A percentile compares a stretch with the other conserved stretches of the same genome.
These are phyloP conservation scores for Sceloporus tristichus DNA, from an alignment of 2,113 vertebrate species.

Conservation along the genomic window DNA sequence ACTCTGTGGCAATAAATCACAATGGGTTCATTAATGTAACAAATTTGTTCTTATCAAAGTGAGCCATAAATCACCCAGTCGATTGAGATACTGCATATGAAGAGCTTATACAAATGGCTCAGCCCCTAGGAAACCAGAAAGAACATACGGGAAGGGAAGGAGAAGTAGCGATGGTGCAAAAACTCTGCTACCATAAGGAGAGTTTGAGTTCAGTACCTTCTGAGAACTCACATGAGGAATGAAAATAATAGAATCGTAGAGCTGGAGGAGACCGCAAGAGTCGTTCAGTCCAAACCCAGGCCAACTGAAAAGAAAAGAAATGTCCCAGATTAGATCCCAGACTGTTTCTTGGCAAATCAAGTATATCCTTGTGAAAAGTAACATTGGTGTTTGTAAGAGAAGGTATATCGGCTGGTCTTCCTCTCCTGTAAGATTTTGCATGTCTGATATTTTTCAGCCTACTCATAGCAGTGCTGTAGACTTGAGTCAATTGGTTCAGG, in stretches of 20 bases:
- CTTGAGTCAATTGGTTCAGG: no score
- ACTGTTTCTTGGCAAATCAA: background rate
- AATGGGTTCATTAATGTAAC: slow-evolving; percentile 8
- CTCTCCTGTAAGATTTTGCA: slow-evolving; percentile 32
- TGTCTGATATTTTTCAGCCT: background rate
- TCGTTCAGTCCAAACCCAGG: background rate
- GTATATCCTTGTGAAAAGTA: background rate
- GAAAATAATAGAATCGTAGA: background rate
- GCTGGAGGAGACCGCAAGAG: no score
- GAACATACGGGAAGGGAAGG: background rate
- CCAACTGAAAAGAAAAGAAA: background rate
- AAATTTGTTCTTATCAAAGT: slow-evolving; percentile 29
- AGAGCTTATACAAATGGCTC: background rate
- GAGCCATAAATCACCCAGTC: slow-evolving; percentile 1
- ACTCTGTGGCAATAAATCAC: slow-evolving; percentile 17
- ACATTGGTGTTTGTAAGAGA: background rate
- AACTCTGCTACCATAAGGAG: background rate
- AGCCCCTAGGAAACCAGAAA: background rate
- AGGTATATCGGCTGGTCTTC: no score
- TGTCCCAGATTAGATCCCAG: background rate
- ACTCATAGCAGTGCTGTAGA: no score
- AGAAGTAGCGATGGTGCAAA: no score
- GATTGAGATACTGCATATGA: background rate
- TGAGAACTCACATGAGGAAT: background rate
- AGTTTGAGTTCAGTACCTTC: no score